These are phyloP conservation scores for Heptranchias perlo DNA, from an alignment of 2,113 vertebrate species.

Conservation along the genomic window DNA sequence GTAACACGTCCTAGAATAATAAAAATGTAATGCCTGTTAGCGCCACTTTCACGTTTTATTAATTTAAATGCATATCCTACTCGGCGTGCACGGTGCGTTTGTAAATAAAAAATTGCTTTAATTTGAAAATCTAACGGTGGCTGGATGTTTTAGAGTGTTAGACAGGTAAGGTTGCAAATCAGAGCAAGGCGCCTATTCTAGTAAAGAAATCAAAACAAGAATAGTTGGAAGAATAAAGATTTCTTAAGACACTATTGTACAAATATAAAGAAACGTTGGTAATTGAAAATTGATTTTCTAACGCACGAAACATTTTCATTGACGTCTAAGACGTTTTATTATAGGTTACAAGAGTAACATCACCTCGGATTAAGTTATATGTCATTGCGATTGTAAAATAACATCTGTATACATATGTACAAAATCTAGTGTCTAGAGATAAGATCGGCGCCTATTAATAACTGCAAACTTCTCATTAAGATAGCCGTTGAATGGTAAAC, in stretches of 20 bases:
- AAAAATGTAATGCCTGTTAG: background rate
- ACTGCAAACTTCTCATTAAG: background rate
- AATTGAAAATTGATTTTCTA: constrained; percentile 36
- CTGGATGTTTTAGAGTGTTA: background rate
- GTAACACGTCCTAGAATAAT: background rate
- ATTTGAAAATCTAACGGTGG: background rate
- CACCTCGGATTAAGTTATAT: constrained; percentile 28
- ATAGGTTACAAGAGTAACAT: constrained; percentile 18
- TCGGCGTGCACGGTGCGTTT: background rate
- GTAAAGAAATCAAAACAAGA: constrained; percentile 3
- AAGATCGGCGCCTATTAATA: background rate
- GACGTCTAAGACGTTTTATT: constrained; percentile 25
- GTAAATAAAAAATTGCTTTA: background rate
- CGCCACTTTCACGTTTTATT: background rate
- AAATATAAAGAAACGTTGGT: background rate
- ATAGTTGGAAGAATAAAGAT: constrained; percentile 16
- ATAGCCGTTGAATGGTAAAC: background rate
- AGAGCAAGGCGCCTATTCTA: background rate
- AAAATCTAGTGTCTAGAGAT: background rate
- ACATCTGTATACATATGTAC: constrained; percentile 17
- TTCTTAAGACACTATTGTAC: constrained; percentile 23
- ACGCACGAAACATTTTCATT: constrained; percentile 9
- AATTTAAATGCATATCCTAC: background rate
- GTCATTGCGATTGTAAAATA: constrained; percentile 30
- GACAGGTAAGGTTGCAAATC: background rate